phyloP scores from a whole-genome alignment of 2,113 vertebrate genomes.

The Cyanoderma ruficeps region DNA sequence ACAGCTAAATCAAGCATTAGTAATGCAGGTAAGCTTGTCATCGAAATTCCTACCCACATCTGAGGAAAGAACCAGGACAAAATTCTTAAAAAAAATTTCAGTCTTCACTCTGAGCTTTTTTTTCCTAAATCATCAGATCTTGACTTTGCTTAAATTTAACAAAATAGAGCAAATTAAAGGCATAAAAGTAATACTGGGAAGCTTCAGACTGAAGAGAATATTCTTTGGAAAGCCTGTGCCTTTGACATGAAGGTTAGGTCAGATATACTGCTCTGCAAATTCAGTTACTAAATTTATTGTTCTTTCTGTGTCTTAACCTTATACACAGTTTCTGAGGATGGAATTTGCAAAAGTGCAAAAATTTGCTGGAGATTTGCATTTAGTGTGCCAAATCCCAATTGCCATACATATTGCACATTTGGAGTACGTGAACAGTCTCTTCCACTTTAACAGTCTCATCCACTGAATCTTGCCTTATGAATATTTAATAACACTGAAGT shows the following conservation, averaged over 20 bases:
- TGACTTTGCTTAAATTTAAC: neutral
- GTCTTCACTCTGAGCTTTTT: neutral
- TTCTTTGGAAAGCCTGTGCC: neutral
- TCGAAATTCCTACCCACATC: neutral
- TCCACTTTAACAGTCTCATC: neutral
- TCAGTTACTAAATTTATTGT: neutral
- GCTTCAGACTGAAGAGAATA: neutral
- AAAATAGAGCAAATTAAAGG: constrained; percentile 3
- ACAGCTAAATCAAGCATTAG: neutral
- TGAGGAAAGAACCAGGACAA: neutral
- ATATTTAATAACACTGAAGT: constrained; percentile 24
- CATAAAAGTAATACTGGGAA: neutral
- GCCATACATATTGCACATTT: neutral
- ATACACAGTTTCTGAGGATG: neutral
- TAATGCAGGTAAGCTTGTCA: constrained; percentile 37
- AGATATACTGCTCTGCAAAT: neutral
- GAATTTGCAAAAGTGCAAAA: neutral
- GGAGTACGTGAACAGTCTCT: neutral
- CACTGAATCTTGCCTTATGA: constrained; percentile 8
- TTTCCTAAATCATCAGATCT: neutral
- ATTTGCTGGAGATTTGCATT: neutral
- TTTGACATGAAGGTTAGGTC: constrained; percentile 22
- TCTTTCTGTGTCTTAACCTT: neutral
- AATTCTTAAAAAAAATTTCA: neutral
- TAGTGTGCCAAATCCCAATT: neutral